Conservation (phyloP, 2,113 vertebrate species). For the Bambusicola thoracicus region DNA sequence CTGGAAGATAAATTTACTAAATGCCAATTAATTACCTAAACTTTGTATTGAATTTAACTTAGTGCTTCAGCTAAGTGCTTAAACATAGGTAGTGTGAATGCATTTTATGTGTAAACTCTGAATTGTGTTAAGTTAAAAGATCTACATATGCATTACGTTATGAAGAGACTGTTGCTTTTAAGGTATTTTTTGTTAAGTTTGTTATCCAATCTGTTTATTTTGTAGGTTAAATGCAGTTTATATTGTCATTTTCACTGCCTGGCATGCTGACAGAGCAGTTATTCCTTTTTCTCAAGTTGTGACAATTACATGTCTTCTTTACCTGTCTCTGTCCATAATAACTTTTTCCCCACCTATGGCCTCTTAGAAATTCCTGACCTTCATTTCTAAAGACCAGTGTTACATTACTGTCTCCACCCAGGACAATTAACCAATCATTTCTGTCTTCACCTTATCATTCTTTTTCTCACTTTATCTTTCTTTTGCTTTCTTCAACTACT, state of each 20-base stretch:
- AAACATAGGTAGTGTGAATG: background rate
- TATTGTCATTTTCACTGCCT: background rate
- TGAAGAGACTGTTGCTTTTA: background rate
- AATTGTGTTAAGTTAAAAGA: background rate
- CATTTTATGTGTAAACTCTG: background rate
- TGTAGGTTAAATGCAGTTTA: background rate
- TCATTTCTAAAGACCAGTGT: background rate
- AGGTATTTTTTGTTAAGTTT: background rate
- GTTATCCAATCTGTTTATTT: background rate
- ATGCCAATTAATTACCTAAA: background rate
- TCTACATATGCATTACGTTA: background rate
- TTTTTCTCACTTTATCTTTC: slow-evolving; percentile 16
- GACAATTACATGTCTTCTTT: background rate
- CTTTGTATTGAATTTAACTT: background rate
- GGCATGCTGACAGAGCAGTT: background rate
- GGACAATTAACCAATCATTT: slow-evolving; percentile 8
- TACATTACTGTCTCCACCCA: slow-evolving; percentile 6
- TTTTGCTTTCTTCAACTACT: slow-evolving; percentile 12
- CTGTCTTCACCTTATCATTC: slow-evolving; percentile 24
- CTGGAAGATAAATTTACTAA: background rate
- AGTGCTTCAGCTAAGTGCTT: background rate
- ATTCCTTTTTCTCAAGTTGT: background rate
- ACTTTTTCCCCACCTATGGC: slow-evolving; percentile 11
- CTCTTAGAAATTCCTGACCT: slow-evolving; percentile 12
- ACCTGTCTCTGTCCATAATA: slow-evolving; percentile 7